Conservation (phyloP, 2,797 vertebrate genomes). For the Mus caroli region DNA sequence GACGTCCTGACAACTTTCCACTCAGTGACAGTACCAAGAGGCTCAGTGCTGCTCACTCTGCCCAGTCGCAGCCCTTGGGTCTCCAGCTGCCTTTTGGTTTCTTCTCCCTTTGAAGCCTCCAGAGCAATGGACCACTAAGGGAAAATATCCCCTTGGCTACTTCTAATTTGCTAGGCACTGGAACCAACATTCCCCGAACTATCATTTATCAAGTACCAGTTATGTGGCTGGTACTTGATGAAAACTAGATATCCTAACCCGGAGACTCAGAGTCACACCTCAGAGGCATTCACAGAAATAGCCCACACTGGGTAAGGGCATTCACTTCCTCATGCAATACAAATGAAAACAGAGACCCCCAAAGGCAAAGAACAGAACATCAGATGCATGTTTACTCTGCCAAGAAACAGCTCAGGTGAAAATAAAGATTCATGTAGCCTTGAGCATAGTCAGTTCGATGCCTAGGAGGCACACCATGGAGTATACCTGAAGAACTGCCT, state of each 20-base stretch:
- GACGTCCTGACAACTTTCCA: neutral
- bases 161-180: neutral
- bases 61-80: neutral
- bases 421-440: neutral
- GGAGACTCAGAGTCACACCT: neutral
- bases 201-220: neutral
- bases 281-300: neutral
- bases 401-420: neutral
- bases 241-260: neutral
- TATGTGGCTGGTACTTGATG: neutral
- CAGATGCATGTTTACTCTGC: neutral
- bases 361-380: neutral
- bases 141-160: neutral
- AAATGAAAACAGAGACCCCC: neutral
- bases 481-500: too few relatives aligned
- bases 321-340: neutral
- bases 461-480: neutral
- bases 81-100: neutral
- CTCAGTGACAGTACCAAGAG: accelerated
- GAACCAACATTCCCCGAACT: neutral
- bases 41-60: neutral
- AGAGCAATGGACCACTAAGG: neutral
- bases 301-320: neutral
- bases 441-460: neutral
- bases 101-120: neutral